Evolutionary conservation across 2,113 vertebrate genomes (phyloP).

Genomic region (Petrocephalus zakoni): DNA sequence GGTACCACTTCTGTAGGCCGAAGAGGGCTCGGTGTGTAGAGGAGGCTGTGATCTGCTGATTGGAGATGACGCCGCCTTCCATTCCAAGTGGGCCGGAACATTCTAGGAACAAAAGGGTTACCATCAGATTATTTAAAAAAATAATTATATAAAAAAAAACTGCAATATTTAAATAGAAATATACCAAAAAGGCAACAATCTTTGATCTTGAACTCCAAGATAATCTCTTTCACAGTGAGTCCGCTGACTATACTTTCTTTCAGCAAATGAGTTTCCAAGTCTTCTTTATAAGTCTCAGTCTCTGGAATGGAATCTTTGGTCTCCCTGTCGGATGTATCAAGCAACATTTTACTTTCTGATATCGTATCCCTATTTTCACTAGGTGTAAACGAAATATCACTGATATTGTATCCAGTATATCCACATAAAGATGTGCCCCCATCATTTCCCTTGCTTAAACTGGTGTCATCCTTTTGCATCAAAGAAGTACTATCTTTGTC

Average conservation of each 20-base stretch:
- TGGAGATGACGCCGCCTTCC: conserved; percentile 96
- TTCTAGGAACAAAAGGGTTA: conserved; percentile 55
- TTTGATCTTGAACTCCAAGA: conserved; percentile 14
- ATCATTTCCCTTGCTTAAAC: neutral
- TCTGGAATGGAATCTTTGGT: conserved; percentile 10
- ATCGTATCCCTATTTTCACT: conserved; percentile 12
- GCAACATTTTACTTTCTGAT: conserved; percentile 6
- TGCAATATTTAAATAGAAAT: neutral
- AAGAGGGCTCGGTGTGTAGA: conserved; percentile 96
- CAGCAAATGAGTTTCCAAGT: neutral
- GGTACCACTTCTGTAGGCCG: conserved; percentile 97
- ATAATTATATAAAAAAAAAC: neutral
- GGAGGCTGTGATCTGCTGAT: conserved; percentile 96
- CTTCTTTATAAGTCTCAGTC: neutral
- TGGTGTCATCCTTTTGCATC: neutral
- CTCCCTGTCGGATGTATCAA: neutral
- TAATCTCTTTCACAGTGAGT: neutral
- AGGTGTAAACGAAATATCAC: conserved; percentile 9
- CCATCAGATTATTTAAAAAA: neutral
- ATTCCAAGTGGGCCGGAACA: conserved; percentile 94
- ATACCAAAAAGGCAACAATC: conserved; percentile 11
- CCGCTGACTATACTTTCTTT: neutral
- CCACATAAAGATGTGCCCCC: neutral
- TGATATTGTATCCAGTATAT: conserved; percentile 9
- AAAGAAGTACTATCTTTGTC: neutral